Conservation (phyloP, 2,113 vertebrate genomes). For the Oxyruncus cristatus region DNA sequence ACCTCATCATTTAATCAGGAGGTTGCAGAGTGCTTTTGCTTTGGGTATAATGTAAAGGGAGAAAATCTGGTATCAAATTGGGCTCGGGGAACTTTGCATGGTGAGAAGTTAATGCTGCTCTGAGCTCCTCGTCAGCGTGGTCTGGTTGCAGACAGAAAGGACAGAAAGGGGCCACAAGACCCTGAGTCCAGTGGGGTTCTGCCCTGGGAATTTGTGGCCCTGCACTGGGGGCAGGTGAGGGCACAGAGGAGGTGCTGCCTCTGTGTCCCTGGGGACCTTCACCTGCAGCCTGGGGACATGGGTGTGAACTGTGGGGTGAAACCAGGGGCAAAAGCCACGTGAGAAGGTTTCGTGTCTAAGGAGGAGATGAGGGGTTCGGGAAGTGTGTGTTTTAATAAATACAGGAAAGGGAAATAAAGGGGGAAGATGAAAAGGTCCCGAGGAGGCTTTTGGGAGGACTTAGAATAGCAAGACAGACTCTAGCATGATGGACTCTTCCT, state of each 20-base stretch:
- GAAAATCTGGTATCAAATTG: neutral
- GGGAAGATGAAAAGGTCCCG: accelerated
- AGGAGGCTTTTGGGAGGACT: neutral
- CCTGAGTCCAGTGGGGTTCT: neutral
- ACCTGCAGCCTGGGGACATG: accelerated
- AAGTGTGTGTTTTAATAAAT: neutral
- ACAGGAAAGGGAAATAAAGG: neutral
- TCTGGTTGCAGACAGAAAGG: neutral
- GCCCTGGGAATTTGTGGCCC: neutral
- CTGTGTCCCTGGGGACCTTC: neutral
- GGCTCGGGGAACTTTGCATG: neutral
- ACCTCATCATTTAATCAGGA: slow-evolving; percentile 24
- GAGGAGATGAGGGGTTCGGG: neutral
- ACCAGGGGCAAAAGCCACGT: neutral
- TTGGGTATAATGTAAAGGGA: neutral
- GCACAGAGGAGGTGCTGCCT: neutral
- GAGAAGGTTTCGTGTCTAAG: accelerated
- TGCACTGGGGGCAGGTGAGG: neutral
- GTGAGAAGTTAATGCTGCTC: neutral
- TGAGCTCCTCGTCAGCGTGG: accelerated
- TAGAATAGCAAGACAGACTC: neutral
- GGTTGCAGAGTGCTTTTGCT: neutral
- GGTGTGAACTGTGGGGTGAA: neutral
- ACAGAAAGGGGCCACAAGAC: neutral
- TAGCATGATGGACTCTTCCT: accelerated